Percentiles rank a stretch among this genome's conserved stretches.
Evolutionary conservation across 2,113 vertebrate species (phyloP).

Genomic region (Ifrita kowaldi): DNA sequence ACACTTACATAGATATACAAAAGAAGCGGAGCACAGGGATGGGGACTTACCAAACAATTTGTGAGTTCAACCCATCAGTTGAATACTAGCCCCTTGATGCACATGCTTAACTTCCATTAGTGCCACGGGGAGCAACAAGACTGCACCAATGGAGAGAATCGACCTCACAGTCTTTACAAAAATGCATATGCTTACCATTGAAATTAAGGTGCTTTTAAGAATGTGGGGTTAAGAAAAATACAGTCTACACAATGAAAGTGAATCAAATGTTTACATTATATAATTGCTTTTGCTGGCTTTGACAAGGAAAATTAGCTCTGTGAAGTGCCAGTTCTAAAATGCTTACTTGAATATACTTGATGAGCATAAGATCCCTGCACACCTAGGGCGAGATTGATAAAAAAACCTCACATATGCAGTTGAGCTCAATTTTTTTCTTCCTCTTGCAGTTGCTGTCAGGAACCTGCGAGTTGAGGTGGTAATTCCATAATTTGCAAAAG

Average conservation of each 20-base stretch:
- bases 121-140: background rate
- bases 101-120: slow-evolving; percentile 41
- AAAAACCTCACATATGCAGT: background rate
- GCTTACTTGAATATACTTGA: slow-evolving; percentile 24
- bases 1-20: background rate
- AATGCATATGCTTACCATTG: slow-evolving; percentile 11
- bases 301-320: slow-evolving; percentile 44
- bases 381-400: background rate
- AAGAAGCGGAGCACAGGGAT: background rate
- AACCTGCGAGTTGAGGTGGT: background rate
- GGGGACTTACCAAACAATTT: slow-evolving; percentile 4
- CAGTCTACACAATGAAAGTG: slow-evolving; percentile 17
- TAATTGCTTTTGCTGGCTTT: slow-evolving; percentile 54
- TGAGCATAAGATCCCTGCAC: background rate
- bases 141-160: background rate
- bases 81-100: slow-evolving; percentile 2
- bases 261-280: slow-evolving; percentile 60
- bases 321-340: slow-evolving; percentile 19
- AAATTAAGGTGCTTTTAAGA: slow-evolving; percentile 43
- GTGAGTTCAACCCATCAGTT: background rate
- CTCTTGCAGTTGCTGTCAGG: background rate
- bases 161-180: background rate
- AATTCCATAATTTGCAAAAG: slow-evolving; percentile 2
- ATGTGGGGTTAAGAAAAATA: slow-evolving; percentile 43
- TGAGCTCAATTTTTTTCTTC: background rate